Evolutionary conservation across 2,113 vertebrate genomes (phyloP).

Genomic region (Nannobrachium achirus): DNA sequence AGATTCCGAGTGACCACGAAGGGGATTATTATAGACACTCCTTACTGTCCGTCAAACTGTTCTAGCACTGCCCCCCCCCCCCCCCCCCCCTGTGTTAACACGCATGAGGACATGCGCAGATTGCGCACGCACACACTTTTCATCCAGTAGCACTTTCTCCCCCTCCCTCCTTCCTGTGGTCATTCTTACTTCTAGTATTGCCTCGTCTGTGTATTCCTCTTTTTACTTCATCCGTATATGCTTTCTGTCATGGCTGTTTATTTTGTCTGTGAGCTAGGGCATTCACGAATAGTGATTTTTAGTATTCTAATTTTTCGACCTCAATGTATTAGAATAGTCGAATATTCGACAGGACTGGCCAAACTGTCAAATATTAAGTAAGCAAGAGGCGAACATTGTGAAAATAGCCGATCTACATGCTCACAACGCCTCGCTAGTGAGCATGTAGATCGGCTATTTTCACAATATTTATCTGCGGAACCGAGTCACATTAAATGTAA

Average conservation of each 20-base stretch:
- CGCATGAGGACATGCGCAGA: slow-evolving; percentile 68
- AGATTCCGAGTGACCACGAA: slow-evolving; percentile 92
- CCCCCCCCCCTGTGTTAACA: slow-evolving; percentile 78
- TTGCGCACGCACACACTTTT: slow-evolving; percentile 52
- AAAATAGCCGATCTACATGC: too few relatives aligned
- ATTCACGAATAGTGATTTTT: too few relatives aligned
- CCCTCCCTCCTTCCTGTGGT: slow-evolving; percentile 30
- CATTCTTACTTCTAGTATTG: neutral
- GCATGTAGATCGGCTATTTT: too few relatives aligned
- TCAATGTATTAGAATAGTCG: too few relatives aligned
- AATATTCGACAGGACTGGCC: too few relatives aligned
- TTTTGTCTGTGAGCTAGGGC: slow-evolving; percentile 13
- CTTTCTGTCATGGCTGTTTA: neutral
- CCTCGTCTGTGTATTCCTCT: neutral
- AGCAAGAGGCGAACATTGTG: too few relatives aligned
- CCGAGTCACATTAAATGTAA: too few relatives aligned
- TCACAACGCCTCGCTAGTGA: too few relatives aligned
- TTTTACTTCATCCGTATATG: neutral
- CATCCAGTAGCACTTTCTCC: slow-evolving; percentile 35
- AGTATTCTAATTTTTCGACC: too few relatives aligned
- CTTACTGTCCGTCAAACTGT: slow-evolving; percentile 37
- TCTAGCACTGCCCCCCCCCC: slow-evolving; percentile 62
- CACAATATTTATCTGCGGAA: too few relatives aligned
- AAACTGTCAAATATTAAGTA: too few relatives aligned
- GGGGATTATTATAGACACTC: slow-evolving; percentile 47